phyloP scores from a whole-genome alignment of 1,140 invertebrate genomes.

The Platyscapa corneri region DNA sequence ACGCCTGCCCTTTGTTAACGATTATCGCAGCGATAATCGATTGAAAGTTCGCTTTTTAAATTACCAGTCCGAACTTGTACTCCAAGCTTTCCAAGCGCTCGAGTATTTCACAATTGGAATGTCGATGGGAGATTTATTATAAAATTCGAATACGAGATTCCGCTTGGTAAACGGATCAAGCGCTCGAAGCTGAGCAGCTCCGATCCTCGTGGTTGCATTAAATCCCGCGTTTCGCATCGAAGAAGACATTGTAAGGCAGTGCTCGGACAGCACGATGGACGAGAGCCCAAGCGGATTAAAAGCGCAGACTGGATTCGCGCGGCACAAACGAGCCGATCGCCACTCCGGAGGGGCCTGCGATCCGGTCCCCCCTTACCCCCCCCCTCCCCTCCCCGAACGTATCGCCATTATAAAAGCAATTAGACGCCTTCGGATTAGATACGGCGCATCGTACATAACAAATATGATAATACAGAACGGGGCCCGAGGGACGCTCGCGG shows the following conservation, averaged over 20 bases:
- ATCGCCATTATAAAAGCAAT: conserved; percentile 73
- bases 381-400: neutral
- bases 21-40: no score
- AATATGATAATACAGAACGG: conserved; percentile 71
- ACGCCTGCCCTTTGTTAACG: no score
- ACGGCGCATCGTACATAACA: conserved; percentile 73
- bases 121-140: no score
- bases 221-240: neutral
- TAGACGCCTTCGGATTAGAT: conserved; percentile 72
- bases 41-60: no score
- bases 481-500: conserved; percentile 16
- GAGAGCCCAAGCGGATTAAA: neutral
- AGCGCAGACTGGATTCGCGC: neutral
- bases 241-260: neutral
- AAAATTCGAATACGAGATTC: no score
- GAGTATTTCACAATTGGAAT: no score
- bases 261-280: neutral
- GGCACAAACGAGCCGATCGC: neutral
- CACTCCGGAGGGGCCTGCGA: no score
- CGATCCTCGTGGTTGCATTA: neutral
- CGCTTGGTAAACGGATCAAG: no score
- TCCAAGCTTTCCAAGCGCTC: no score
- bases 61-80: no score
- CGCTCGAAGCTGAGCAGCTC: no score
- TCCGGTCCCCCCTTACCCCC: no score